Evolutionary conservation across 2,888 invertebrate species (phyloP), one percentile per base, ranked within the genome.

Genomic region (Lasioglossum marginatum): DNA sequence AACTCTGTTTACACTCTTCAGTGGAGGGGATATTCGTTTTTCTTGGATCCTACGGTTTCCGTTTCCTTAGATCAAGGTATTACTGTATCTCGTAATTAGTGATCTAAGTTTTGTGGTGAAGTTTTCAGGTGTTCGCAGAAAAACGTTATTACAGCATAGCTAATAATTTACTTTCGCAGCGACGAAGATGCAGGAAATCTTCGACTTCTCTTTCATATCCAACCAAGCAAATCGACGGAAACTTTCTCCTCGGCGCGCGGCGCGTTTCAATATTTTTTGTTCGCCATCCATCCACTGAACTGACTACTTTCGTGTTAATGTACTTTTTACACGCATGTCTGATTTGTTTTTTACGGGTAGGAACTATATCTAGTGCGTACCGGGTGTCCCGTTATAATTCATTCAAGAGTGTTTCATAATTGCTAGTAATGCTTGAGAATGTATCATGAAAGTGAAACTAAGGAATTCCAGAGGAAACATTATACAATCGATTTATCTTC

Each of bases 221-320:
- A 82, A 45, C 73, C 77, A 81, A 79, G 82, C 82, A 81, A 66
- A 73, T 85, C 81, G 81, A 72, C 78, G 40, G 79, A 80, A 76
- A 85, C 90, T 90, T 90, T 90, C 90, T 87, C 90, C 45, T 68
- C 57, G 57, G 73, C 60, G 68, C 66, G 23, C 48, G 23, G 48
- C 48, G 23, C 48, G 60, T 77, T 84, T 73, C 77, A 45, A 75
- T 76, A 78, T 80, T 83, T 86, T 80, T 89, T 77, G 74, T 78
- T 87, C 74, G 74, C 27, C 27, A 40, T 57, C 57, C 57, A 79
- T 82, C 78, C 57, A 77, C 52, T 40, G 63, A 82, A n/a, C 60
- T 8, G 37, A 78, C 74, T 19, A 82, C 84, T 84, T 84, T 84
- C 84, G 12, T 84, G 23, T 48, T 77, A 48, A 82, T 74, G 74